Conservation (phyloP, 1,140 invertebrate genomes). For the Hypothenemus hampei region DNA sequence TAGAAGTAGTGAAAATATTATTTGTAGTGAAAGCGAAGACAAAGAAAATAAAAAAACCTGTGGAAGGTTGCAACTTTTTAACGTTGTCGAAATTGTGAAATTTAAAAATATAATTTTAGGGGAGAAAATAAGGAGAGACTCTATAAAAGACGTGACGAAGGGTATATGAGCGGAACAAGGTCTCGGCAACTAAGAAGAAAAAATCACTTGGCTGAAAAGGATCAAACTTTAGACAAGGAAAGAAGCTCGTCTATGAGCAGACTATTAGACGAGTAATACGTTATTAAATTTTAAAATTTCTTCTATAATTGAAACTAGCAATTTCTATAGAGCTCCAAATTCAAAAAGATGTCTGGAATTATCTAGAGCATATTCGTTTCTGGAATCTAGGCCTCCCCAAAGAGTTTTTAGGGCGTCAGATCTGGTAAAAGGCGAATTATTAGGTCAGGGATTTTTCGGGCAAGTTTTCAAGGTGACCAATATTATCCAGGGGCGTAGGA, state of each 20-base stretch:
- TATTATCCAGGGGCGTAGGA: too few relatives aligned
- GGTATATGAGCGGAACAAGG: constrained; percentile 45
- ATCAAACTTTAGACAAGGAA: constrained; percentile 59
- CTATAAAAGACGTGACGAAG: constrained; percentile 65
- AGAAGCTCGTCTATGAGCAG: constrained; percentile 80
- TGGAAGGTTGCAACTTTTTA: too few relatives aligned
- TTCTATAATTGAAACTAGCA: background rate
- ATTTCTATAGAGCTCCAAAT: constrained; percentile 33
- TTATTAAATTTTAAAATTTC: constrained; percentile 23
- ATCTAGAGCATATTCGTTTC: constrained; percentile 80
- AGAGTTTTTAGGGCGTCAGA: constrained; percentile 86
- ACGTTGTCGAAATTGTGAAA: too few relatives aligned
- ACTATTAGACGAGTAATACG: constrained; percentile 72
- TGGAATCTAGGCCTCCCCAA: constrained; percentile 69
- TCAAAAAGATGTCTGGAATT: constrained; percentile 59
- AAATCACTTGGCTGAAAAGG: constrained; percentile 42
- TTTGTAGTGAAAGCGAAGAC: background rate
- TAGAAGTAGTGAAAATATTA: constrained; percentile 14
- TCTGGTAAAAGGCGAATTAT: constrained; percentile 79
- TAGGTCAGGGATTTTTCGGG: constrained; percentile 92
- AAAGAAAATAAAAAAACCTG: constrained; percentile 17
- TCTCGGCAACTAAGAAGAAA: constrained; percentile 47
- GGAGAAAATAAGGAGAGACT: constrained; percentile 55
- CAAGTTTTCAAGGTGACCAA: constrained; percentile 86
- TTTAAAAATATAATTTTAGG: constrained; percentile 40